Evolutionary conservation across 2,113 vertebrate species (phyloP).

Genomic region (Kryptolebias marmoratus): DNA sequence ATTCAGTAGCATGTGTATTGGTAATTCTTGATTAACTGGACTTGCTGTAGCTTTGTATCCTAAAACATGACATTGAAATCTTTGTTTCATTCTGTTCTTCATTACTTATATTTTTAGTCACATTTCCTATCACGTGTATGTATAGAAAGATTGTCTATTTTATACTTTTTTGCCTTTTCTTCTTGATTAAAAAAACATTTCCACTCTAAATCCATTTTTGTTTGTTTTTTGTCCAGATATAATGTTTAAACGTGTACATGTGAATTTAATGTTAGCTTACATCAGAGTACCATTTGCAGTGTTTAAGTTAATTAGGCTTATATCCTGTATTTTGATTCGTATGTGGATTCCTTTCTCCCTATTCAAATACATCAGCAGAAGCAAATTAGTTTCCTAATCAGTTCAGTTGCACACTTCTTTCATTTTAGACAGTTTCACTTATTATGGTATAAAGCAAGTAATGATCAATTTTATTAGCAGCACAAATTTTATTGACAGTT

Average conservation of each 20-base stretch:
- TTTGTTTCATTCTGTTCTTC: constrained; percentile 61
- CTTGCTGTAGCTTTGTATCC: constrained; percentile 63
- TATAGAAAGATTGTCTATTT: constrained; percentile 80
- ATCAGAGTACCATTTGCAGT: no score
- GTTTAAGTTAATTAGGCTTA: no score
- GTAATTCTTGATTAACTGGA: constrained; percentile 77
- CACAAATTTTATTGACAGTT: no score
- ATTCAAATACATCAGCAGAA: no score
- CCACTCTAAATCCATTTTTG: constrained; percentile 13
- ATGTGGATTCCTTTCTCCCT: no score
- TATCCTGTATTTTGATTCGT: no score
- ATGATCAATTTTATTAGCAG: no score
- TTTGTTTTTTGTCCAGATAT: background rate
- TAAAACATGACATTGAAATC: constrained; percentile 64
- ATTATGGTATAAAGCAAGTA: no score
- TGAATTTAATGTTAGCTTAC: background rate
- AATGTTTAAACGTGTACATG: no score
- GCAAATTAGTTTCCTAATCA: no score
- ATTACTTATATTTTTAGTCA: constrained; percentile 62
- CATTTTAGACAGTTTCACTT: no score
- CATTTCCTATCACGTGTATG: constrained; percentile 73
- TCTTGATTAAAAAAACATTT: constrained; percentile 73
- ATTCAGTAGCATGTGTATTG: constrained; percentile 74
- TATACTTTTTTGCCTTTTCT: constrained; percentile 70
- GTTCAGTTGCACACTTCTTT: no score